A percentile compares a stretch with the other conserved stretches of the same genome.
Conservation (phyloP, 92 coral and sea anemone genomes). For the Epizoanthus rinbou region DNA sequence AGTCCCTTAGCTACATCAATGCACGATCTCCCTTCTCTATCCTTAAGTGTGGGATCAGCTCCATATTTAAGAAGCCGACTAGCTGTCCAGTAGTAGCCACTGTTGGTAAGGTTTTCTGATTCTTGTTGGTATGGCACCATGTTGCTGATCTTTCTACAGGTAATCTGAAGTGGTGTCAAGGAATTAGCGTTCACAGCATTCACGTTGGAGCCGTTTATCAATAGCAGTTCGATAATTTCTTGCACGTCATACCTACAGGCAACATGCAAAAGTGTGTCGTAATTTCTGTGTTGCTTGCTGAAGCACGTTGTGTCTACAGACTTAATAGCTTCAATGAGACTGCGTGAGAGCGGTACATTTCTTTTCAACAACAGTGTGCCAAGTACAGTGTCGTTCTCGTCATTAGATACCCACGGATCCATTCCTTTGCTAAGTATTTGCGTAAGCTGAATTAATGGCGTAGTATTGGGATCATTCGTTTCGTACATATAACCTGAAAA, state of each 20-base stretch:
- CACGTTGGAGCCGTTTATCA: background rate
- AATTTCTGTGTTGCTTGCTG: background rate
- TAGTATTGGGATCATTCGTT: background rate
- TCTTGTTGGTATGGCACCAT: background rate
- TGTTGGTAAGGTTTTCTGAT: background rate
- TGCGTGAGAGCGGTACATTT: background rate
- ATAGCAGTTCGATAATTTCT: background rate
- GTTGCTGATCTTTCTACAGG: background rate
- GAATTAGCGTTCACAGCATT: background rate
- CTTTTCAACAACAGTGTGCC: background rate
- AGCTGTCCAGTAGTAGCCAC: background rate
- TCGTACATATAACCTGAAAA: background rate
- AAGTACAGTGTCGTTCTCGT: background rate
- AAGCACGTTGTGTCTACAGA: background rate
- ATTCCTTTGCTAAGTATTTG: background rate
- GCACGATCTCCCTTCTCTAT: background rate
- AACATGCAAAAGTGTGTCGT: background rate
- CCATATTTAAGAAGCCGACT: slow-evolving; percentile 8
- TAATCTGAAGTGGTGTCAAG: background rate
- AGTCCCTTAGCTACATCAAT: background rate
- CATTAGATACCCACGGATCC: background rate
- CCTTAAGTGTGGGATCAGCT: background rate
- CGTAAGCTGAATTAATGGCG: background rate
- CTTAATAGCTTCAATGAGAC: background rate
- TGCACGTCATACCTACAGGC: background rate